Conservation (phyloP, 2,113 vertebrate species). For the Siniperca chuatsi region DNA sequence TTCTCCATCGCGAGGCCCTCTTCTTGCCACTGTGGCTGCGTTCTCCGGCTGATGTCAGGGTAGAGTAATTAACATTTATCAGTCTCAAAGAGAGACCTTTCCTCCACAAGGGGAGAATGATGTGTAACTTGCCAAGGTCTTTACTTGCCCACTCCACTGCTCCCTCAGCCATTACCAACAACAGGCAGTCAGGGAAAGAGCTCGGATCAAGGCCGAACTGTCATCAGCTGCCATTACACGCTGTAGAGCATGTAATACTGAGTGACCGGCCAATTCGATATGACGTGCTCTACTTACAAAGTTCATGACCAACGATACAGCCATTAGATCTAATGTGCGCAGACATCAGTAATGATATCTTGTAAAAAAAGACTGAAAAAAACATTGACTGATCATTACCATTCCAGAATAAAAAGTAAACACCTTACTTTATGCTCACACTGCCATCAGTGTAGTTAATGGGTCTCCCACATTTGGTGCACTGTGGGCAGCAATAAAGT, state of each 20-base stretch:
- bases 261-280: constrained; percentile 43
- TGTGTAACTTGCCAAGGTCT: constrained; percentile 72
- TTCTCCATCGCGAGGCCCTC: constrained; percentile 34
- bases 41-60: constrained; percentile 76
- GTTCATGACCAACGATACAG: constrained; percentile 49
- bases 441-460: constrained; percentile 1
- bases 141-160: constrained; percentile 61
- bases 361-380: constrained; percentile 16
- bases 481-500: not conserved
- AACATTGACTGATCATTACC: constrained; percentile 10
- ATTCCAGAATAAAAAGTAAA: constrained; percentile 35
- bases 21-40: constrained; percentile 46
- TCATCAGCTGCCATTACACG: constrained; percentile 66
- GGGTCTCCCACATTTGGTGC: not conserved
- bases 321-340: constrained; percentile 40
- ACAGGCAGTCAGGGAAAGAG: constrained; percentile 57
- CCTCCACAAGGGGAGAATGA: constrained; percentile 62
- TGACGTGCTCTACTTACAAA: constrained; percentile 32
- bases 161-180: constrained; percentile 74
- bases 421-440: constrained; percentile 7
- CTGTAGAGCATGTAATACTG: constrained; percentile 48
- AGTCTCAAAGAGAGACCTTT: constrained; percentile 83
- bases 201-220: constrained; percentile 59
- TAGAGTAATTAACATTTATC: constrained; percentile 86
- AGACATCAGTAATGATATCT: not conserved